Base-by-base conservation (phyloP, 2,888 invertebrate genomes). In the Leucophora obtusa region DNA sequence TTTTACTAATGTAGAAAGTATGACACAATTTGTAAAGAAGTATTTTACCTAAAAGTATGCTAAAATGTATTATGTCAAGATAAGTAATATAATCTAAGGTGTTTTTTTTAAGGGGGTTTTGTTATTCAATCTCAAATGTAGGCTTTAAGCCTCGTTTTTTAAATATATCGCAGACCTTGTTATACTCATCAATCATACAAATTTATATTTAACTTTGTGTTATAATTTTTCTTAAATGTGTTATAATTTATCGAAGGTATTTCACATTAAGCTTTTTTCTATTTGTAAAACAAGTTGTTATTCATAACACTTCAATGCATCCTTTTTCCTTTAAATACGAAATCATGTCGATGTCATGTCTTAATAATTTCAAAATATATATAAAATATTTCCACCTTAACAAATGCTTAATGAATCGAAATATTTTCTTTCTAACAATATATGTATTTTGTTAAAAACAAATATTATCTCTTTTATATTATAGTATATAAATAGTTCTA, bases 281-380 rank as follows among this genome's bases (percentile, higher is more conserved):
- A 28, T 28, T 28, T 28, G 6, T 28, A 14, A 38, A 38, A 11
- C 10, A 11, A 38, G 11, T 11, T 10, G 1, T 8, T 63, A 56
- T 24, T 50, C 75, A 75, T 75, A 38, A 75, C 75, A 69, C 75
- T 75, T 75, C 56, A 75, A 17, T 75, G 62, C 54, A 28, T 56
- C 35, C 21, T 56, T 47, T 28, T 28, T 7, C 28, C 28, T 50
- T 63, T 28, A 28, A 54, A 54, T 68, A 35, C 24, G 56, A 56
- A 62, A 69, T 33, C 56, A 47, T 28, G 28, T 47, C 47, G 33
- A 69, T 75, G 62, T 50, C 50, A 56, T 62, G 69, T 75, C 56
- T 62, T 68, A 56, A 62, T 54, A 35, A 35, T 56, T 75, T 59
- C 21, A 56, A 69, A 63, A 38, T 2, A 11, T 14, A 11, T 38